Conservation (phyloP, 2,797 vertebrate genomes). For the Aldrovandia affinis region DNA sequence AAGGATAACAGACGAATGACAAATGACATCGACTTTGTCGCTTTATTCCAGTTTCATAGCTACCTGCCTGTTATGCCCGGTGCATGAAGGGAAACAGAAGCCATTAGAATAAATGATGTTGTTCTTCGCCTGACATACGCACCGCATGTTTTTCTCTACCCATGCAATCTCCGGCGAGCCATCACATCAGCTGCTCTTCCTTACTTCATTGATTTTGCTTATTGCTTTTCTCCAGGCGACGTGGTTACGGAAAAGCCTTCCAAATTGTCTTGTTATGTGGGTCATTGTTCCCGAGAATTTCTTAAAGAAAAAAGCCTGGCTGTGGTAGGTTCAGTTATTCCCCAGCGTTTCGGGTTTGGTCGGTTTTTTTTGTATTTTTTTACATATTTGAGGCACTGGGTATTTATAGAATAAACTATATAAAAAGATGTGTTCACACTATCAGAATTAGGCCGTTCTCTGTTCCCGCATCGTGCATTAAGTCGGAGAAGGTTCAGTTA, state of each 20-base stretch:
- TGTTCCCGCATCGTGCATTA: neutral
- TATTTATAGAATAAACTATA: slow-evolving; percentile 66
- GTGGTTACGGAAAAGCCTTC: slow-evolving; percentile 52
- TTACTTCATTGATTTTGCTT: slow-evolving; percentile 72
- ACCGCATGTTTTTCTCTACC: neutral
- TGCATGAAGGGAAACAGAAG: slow-evolving; percentile 61
- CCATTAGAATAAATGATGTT: slow-evolving; percentile 59
- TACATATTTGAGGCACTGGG: slow-evolving; percentile 32
- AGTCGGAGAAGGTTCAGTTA: neutral
- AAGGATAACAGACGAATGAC: slow-evolving; percentile 43
- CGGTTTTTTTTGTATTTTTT: slow-evolving; percentile 32
- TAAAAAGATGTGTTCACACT: slow-evolving; percentile 2
- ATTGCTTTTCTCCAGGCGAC: slow-evolving; percentile 69
- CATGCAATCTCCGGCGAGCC: slow-evolving; percentile 48
- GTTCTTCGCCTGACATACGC: slow-evolving; percentile 43
- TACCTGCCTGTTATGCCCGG: slow-evolving; percentile 41
- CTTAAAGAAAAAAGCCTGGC: slow-evolving; percentile 71
- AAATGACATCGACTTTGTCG: slow-evolving; percentile 38
- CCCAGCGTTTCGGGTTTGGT: slow-evolving; percentile 54
- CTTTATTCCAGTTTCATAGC: slow-evolving; percentile 56
- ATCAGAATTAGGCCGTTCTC: neutral
- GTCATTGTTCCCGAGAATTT: slow-evolving; percentile 73
- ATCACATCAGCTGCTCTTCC: slow-evolving; percentile 55
- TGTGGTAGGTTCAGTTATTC: slow-evolving; percentile 63
- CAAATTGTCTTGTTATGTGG: slow-evolving; percentile 79